Percentiles rank a stretch among this genome's conserved stretches.
These are phyloP conservation scores for Coenonympha arcania DNA, from an alignment of 2,888 invertebrate genomes.

Conservation along the genomic window DNA sequence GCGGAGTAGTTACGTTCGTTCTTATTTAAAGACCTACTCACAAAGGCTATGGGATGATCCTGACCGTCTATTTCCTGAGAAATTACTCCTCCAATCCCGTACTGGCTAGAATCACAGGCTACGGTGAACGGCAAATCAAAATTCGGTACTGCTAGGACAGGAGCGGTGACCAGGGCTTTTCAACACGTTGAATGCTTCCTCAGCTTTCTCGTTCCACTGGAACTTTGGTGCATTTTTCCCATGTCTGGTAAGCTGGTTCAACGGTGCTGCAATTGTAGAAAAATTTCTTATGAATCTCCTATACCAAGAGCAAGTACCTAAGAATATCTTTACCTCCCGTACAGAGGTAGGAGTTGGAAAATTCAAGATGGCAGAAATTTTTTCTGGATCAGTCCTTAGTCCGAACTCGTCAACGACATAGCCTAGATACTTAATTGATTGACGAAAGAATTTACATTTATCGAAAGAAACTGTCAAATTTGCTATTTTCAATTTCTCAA, in stretches of 20 bases:
- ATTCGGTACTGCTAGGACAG: not conserved
- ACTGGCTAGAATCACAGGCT: not conserved
- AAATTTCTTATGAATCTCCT: too few species aligned
- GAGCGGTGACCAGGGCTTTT: too few species aligned
- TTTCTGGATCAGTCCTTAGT: not conserved
- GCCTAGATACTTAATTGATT: not conserved
- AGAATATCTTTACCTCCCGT: not conserved
- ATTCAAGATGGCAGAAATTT: not conserved
- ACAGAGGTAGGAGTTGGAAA: not conserved
- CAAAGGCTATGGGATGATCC: not conserved
- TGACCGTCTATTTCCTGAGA: not conserved
- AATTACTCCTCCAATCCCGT: not conserved
- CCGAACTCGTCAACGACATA: not conserved
- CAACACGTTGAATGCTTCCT: not conserved
- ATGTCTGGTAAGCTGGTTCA: too few species aligned
- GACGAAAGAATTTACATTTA: not conserved
- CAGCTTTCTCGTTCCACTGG: not conserved
- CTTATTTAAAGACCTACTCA: not conserved
- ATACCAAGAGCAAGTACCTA: not conserved
- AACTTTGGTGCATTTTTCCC: not conserved
- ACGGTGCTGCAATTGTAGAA: too few species aligned
- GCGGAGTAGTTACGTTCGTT: not conserved
- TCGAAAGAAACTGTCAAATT: not conserved
- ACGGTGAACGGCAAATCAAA: not conserved
- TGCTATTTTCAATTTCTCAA: not conserved